Conservation (phyloP, 1,140 invertebrate species). For the Bombus terrestris region DNA sequence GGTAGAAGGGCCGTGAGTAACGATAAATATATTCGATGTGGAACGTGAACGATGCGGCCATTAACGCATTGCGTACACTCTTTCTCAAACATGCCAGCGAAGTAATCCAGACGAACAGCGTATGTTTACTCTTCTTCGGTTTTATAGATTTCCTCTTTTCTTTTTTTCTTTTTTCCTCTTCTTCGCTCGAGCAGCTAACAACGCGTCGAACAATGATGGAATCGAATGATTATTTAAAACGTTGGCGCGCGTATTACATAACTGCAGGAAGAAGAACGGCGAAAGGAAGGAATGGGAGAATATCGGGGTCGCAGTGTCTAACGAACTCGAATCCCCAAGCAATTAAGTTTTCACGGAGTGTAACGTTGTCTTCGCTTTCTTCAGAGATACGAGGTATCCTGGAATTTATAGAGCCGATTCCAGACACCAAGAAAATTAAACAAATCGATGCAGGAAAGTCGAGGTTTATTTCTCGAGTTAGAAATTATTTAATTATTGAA, state of each 20-base stretch:
- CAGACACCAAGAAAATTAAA: not conserved
- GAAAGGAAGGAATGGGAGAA: slow-evolving; percentile 60
- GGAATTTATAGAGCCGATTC: not conserved
- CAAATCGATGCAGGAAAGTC: not conserved
- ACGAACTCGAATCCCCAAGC: slow-evolving; percentile 78
- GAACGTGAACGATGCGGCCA: not conserved
- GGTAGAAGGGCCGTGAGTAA: not conserved
- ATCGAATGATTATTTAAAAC: not conserved
- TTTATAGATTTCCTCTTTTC: too few relatives aligned
- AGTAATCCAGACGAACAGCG: fast-evolving
- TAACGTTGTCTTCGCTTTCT: slow-evolving; percentile 17
- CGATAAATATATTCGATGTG: not conserved
- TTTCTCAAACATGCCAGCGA: not conserved
- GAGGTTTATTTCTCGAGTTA: not conserved
- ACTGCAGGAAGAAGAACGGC: slow-evolving; percentile 34
- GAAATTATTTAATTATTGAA: not conserved
- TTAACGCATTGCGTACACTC: not conserved
- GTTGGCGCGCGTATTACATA: not conserved
- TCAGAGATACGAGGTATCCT: not conserved
- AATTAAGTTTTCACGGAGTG: slow-evolving; percentile 69
- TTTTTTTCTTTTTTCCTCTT: too few relatives aligned
- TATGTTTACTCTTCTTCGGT: too few relatives aligned
- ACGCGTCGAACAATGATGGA: not conserved
- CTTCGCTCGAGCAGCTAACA: too few relatives aligned
- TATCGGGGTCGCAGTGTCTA: slow-evolving; percentile 71